Evolutionary conservation across 2,888 invertebrate genomes (phyloP), one percentile per base, ranked within the genome.

Genomic region (Empis livida): DNA sequence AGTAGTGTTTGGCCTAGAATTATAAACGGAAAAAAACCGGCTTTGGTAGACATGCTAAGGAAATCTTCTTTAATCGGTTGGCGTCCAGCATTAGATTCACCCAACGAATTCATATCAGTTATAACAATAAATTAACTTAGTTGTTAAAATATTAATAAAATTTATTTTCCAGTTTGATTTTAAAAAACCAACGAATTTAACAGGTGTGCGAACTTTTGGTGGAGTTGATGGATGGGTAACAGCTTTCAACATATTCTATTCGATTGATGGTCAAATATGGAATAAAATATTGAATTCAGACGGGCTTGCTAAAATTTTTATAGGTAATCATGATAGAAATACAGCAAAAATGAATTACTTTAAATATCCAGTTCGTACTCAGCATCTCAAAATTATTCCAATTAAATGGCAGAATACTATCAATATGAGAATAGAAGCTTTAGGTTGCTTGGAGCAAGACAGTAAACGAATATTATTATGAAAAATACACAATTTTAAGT

Each of bases 401-500:
- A 60, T 73, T 0, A 78, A 79, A 45, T 91, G 88, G 88, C 74
- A 80, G 38, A 70, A 77, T 5, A 77, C 74, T 50, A 82, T 90
- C 31, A 83, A 84, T 55, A 71, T 92, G 65, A 76, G 81, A 49
- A 67, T 82, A 1, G 89, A 92, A 58, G 76, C 90, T 0, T 70
- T 81, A 13, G 91, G 91, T 8, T 92, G 92, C 61, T 88, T 76
- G 55, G 69, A 78, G 54, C 79, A 82, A 2, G 87, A 87, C 62
- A 73, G 78, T 78, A 70, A 75, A 75, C 71, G 20, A 14, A 20
- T n/a, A n/a, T 35, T 11, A n/a, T n/a, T n/a, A n/a, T n/a, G 8
- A n/a, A 31, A 31, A 13, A 11, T 10, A 31, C 10, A 6, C 5
- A 6, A 31, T n/a, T 31, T 31, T 10, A 11, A 31, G 3, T 10